phyloP scores from a whole-genome alignment of 2,797 vertebrate genomes.

The Poecilia picta region DNA sequence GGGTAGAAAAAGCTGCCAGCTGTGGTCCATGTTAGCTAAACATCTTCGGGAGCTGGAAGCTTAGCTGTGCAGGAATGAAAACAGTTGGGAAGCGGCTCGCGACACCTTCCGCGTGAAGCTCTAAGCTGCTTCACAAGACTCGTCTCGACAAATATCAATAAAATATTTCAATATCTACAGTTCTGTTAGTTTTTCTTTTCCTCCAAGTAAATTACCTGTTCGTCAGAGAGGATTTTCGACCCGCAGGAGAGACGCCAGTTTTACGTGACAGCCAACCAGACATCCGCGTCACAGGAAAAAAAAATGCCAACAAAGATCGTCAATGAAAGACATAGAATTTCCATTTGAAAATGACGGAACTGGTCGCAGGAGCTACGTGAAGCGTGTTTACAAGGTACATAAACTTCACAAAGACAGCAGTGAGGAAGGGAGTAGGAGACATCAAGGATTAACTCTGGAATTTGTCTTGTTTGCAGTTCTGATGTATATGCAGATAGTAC shows the following conservation, averaged over 20 bases:
- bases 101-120: neutral
- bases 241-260: conserved; percentile 10
- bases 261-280: conserved; percentile 27
- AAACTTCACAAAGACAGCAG: neutral
- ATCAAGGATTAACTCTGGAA: neutral
- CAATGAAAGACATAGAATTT: rapidly evolving
- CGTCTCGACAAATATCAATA: neutral
- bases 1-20: neutral
- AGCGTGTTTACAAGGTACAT: neutral
- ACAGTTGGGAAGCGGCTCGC: conserved; percentile 23
- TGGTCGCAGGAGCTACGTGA: neutral
- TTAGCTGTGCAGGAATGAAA: conserved; percentile 37
- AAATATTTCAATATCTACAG: rapidly evolving
- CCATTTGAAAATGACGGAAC: neutral
- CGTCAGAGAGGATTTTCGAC: neutral
- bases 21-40: neutral
- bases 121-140: neutral
- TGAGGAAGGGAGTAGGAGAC: neutral
- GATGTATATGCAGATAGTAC: neutral
- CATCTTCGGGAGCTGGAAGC: conserved; percentile 29
- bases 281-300: conserved; percentile 47
- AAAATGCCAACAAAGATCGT: conserved; percentile 36
- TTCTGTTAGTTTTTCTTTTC: neutral
- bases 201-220: conserved; percentile 22
- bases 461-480: neutral